Percentiles rank a stretch among this genome's conserved stretches.
Conservation (phyloP, 2,888 invertebrate genomes). For the Troides aeacus region DNA sequence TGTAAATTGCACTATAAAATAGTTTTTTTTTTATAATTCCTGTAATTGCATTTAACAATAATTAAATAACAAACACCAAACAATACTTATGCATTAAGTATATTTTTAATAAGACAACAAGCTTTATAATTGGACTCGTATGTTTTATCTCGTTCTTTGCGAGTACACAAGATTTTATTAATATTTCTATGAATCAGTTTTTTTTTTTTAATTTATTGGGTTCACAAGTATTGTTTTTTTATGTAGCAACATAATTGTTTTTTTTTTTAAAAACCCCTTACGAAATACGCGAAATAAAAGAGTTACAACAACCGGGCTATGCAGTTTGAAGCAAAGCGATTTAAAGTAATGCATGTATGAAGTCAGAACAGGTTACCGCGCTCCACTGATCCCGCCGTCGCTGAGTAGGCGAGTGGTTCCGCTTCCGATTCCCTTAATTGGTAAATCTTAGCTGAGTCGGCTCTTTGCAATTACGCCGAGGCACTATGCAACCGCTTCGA, state of each 20-base stretch:
- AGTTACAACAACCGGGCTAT: not conserved
- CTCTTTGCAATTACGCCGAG: constrained; percentile 70
- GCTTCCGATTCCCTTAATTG: constrained; percentile 73
- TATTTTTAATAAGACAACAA: too few species aligned
- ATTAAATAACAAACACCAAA: not conserved
- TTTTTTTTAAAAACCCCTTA: not conserved
- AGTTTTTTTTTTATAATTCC: not conserved
- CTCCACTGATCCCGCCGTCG: constrained; percentile 40
- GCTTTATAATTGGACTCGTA: too few species aligned
- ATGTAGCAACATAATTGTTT: too few species aligned
- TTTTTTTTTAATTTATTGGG: too few species aligned
- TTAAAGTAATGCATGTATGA: constrained; percentile 25
- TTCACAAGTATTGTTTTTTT: too few species aligned
- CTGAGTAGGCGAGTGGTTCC: constrained; percentile 68
- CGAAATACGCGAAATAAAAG: not conserved
- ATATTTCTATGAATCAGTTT: too few species aligned
- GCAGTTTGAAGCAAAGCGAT: constrained; percentile 12
- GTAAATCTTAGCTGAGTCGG: constrained; percentile 75
- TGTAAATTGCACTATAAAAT: not conserved
- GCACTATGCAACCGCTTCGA: constrained; percentile 57
- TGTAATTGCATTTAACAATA: not conserved
- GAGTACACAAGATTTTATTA: too few species aligned
- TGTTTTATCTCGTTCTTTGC: too few species aligned
- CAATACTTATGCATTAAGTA: too few species aligned
- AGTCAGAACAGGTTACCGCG: constrained; percentile 35